Evolutionary conservation across 1,140 invertebrate genomes (phyloP).

Genomic region (Pseudomyrmex dendroicus): DNA sequence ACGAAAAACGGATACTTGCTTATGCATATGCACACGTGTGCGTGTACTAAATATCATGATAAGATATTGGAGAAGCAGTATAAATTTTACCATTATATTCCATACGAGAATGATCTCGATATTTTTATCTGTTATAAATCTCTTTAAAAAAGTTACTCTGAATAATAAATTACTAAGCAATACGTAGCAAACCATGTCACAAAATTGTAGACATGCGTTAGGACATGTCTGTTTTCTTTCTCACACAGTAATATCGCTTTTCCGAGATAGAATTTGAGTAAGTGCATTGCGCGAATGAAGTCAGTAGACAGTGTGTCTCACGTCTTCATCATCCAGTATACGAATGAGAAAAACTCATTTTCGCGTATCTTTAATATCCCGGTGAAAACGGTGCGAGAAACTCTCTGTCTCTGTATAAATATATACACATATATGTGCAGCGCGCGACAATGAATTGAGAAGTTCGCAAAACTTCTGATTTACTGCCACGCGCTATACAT

Average conservation of each 20-base stretch:
- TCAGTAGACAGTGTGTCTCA: slow-evolving; percentile 14
- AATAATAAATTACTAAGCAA: too few relatives aligned
- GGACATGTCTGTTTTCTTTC: too few relatives aligned
- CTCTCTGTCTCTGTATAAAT: too few relatives aligned
- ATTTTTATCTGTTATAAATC: background rate
- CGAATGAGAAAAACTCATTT: slow-evolving; percentile 15
- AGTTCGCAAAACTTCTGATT: too few relatives aligned
- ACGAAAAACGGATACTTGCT: slow-evolving; percentile 36
- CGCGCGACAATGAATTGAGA: too few relatives aligned
- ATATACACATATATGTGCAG: too few relatives aligned
- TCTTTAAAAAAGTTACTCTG: background rate
- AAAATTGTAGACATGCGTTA: too few relatives aligned
- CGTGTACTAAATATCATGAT: background rate
- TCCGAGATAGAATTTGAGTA: too few relatives aligned
- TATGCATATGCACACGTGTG: background rate
- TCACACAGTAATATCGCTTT: too few relatives aligned
- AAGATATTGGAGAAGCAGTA: slow-evolving; percentile 1
- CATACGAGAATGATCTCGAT: slow-evolving; percentile 23
- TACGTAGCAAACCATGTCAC: too few relatives aligned
- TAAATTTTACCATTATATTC: background rate
- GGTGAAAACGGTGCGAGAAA: slow-evolving; percentile 15
- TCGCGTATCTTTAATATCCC: slow-evolving; percentile 1
- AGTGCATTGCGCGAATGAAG: background rate
- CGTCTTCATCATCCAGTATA: slow-evolving; percentile 24
- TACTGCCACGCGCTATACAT: too few relatives aligned